Evolutionary conservation across 2,797 vertebrate species (phyloP), one percentile per base, ranked within the genome.

Genomic region (Schizopygopsis malacanthus): DNA sequence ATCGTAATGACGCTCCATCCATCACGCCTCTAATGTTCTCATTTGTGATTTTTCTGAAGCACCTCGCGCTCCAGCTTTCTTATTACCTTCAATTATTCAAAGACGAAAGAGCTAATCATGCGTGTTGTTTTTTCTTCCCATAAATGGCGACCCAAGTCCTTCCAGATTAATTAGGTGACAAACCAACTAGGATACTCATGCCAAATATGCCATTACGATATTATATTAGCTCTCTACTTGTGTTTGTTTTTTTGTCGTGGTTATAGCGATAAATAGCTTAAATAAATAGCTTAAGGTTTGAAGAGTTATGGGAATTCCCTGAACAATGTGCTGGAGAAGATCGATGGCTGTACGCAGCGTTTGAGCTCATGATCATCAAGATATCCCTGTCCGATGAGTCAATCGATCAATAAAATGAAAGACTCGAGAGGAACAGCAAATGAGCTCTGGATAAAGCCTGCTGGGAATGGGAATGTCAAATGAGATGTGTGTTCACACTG

Each of bases 21-120:
- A 85, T 89, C 89, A 87, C 47, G 5, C 10, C 28, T 45, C n/a
- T 90, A 87, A 90, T 88, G 83, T 72, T 89, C 85, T 87, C 72
- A 59, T 85, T 86, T 85, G 85, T 84, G 86, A 83, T 86, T 85
- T 84, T 61, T 84, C 81, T 85, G 75, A 85, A 87, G 85, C 83
- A 41, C 75, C 80, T 82, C 70, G 73, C 52, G 52, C 61, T 72
- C 69, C 28, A 50, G 25, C 69, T 81, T 85, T 73, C 84, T 87
- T 54, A 86, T 81, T 76, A 86, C 59, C 33, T 39, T 84, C 16
- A 85, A 90, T 89, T 87, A 88, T 85, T 90, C 75, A 85, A 72
- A 50, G 50, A 81, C 56, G 63, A 73, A 85, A 78, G 70, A 63
- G 78, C 72, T 87, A 88, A 87, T 89, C 76, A 86, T 18, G 43